Percentiles rank a stretch among this genome's conserved stretches.
These are phyloP conservation scores for Stenoptilia bipunctidactyla DNA, from an alignment of 2,888 invertebrate species.

Conservation along the genomic window DNA sequence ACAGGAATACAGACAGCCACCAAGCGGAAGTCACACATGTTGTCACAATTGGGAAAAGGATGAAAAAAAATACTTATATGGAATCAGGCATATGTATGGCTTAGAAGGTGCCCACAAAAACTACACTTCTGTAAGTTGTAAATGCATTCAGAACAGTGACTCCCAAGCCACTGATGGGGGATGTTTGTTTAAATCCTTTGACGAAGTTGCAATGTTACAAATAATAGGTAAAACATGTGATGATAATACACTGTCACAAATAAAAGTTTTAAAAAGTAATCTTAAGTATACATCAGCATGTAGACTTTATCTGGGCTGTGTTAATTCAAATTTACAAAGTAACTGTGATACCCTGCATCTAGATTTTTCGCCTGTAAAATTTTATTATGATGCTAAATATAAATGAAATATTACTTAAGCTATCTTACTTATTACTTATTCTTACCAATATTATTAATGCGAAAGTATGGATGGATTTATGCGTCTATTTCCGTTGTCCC, in stretches of 20 bases:
- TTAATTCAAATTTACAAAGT: slow-evolving; percentile 12
- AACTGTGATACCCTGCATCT: slow-evolving; percentile 35
- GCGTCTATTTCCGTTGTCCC: too few species aligned
- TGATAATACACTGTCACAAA: slow-evolving; percentile 28
- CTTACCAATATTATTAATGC: too few species aligned
- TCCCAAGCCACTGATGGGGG: slow-evolving; percentile 70
- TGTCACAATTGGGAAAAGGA: slow-evolving; percentile 75
- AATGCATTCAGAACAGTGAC: slow-evolving; percentile 66
- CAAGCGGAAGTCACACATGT: slow-evolving; percentile 57
- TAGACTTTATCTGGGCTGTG: slow-evolving; percentile 25
- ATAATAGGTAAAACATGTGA: slow-evolving; percentile 26
- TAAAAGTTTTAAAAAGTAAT: slow-evolving; percentile 33
- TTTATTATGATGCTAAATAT: slow-evolving; percentile 20
- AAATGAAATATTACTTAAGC: background rate
- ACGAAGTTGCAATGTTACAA: slow-evolving; percentile 39
- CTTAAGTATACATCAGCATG: slow-evolving; percentile 38
- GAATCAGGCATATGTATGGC: slow-evolving; percentile 80
- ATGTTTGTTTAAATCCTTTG: slow-evolving; percentile 75
- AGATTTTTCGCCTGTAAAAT: slow-evolving; percentile 54
- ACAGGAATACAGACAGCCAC: slow-evolving; percentile 70
- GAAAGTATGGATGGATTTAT: too few species aligned
- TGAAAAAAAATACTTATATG: slow-evolving; percentile 74
- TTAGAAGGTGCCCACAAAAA: slow-evolving; percentile 75
- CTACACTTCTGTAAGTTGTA: slow-evolving; percentile 73
- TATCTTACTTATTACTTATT: too few species aligned